These are phyloP conservation scores for Vombatus ursinus DNA, from an alignment of 2,113 vertebrate species.

Conservation along the genomic window DNA sequence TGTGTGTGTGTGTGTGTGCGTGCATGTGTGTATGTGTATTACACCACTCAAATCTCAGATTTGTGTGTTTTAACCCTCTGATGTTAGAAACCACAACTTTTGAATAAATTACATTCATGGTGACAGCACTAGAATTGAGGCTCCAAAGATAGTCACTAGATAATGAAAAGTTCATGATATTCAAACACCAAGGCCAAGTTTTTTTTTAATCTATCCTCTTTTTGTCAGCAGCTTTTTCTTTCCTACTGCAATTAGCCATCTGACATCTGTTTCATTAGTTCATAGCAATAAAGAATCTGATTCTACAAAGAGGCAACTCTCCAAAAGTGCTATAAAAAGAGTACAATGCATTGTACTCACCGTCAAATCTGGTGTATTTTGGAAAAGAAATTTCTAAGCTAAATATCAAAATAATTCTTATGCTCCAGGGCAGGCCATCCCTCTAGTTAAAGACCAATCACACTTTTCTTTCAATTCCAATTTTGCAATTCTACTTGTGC, in stretches of 20 bases:
- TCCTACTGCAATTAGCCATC: slow-evolving; percentile 72
- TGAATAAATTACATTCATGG: slow-evolving; percentile 41
- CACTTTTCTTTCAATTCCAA: slow-evolving; percentile 27
- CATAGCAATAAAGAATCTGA: slow-evolving; percentile 58
- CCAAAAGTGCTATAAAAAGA: slow-evolving; percentile 46
- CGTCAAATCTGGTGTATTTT: slow-evolving; percentile 7
- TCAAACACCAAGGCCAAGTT: slow-evolving; percentile 62
- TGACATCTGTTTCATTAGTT: slow-evolving; percentile 71
- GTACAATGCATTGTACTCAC: neutral
- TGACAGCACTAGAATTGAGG: neutral
- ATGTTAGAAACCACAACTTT: slow-evolving; percentile 26
- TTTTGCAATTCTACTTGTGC: slow-evolving; percentile 20
- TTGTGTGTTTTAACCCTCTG: slow-evolving; percentile 41
- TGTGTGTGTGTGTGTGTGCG: slow-evolving; percentile 28
- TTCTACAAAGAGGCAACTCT: slow-evolving; percentile 2
- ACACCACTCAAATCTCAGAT: neutral
- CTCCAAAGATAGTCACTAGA: slow-evolving; percentile 35
- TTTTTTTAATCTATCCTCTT: slow-evolving; percentile 52
- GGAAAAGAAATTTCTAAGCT: slow-evolving; percentile 62
- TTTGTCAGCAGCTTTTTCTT: slow-evolving; percentile 56
- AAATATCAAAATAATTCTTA: slow-evolving; percentile 58
- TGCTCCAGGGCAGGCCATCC: slow-evolving; percentile 8
- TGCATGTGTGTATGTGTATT: slow-evolving; percentile 2
- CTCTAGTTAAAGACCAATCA: slow-evolving; percentile 20
- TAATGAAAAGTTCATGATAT: slow-evolving; percentile 59